Evolutionary conservation across 2,113 vertebrate genomes (phyloP), one percentile per base, ranked within the genome.

Genomic region (Takifugu bimaculatus): DNA sequence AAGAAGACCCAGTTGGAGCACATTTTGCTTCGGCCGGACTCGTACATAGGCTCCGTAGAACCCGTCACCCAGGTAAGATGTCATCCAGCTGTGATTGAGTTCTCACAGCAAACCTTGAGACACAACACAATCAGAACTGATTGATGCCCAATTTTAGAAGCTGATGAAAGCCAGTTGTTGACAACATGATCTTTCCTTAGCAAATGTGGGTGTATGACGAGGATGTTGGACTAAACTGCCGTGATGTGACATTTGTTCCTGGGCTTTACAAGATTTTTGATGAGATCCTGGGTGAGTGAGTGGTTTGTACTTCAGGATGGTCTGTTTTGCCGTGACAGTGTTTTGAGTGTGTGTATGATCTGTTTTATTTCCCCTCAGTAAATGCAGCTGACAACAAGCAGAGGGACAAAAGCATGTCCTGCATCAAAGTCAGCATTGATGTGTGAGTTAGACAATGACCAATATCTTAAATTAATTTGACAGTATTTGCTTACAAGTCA

Each of bases 191-290:
- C 7, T 45, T 52, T 52, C 11, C 45, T 47, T 47, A 99, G 97
- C 95, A 94, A 94, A 95, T 99, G 95, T 99, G 97, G 97, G 96
- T 99, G 77, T 97, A 91, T 61, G 97, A 99, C 81, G 92, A 94
- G 75, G 91, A 75, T 1, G 25, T 83, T 27, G 96, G 94, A 62
- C 85, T 99, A 47, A 96, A 95, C 86, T 94, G 89, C 82, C 91
- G 97, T 57, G 94, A 97, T 27, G 89, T 99, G 68, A 95, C 92
- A 1, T 99, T 93, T 78, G 97, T 99, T 62, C 97, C 97, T 26
- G 97, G 97, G 50, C 92, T 99, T 57, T 99, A 99, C 90, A 99
- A 99, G 90, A 99, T 99, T 80, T 99, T 97, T 68, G 97, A 99
- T 75, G 97, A 99, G 86, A 99, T 99, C 78, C 90, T 99, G 63